phyloP scores from a whole-genome alignment of 2,113 vertebrate genomes.

The Cardinalis cardinalis region DNA sequence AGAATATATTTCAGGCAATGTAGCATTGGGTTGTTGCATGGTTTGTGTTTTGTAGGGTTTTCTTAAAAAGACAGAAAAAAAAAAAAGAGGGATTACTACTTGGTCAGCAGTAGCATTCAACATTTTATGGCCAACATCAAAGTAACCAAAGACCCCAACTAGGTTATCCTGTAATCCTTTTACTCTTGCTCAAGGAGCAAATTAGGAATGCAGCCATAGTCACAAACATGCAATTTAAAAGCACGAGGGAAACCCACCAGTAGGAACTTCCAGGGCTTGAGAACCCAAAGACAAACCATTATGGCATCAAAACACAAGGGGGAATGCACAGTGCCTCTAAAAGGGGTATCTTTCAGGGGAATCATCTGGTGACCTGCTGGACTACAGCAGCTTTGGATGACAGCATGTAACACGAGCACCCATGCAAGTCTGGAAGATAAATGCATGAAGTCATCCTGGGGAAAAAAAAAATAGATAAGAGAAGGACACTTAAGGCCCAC shows the following conservation, averaged over 20 bases:
- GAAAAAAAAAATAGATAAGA: background rate
- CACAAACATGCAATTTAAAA: background rate
- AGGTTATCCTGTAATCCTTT: background rate
- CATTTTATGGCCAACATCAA: background rate
- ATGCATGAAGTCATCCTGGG: background rate
- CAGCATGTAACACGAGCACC: background rate
- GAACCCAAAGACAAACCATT: background rate
- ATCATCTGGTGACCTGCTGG: background rate
- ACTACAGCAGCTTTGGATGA: background rate
- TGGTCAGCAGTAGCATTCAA: background rate
- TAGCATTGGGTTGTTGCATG: fast-evolving
- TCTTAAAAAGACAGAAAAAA: background rate
- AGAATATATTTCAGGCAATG: background rate
- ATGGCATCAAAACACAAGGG: background rate
- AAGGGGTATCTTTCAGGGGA: background rate
- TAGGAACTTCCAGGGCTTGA: background rate
- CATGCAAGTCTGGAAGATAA: background rate
- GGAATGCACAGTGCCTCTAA: background rate
- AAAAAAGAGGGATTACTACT: background rate
- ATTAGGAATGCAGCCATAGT: background rate
- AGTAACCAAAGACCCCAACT: background rate
- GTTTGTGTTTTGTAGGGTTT: background rate
- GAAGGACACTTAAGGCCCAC: background rate
- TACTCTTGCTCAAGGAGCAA: background rate
- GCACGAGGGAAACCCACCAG: fast-evolving